phyloP scores from a whole-genome alignment of 2,888 invertebrate genomes.

The Dolomedes plantarius region DNA sequence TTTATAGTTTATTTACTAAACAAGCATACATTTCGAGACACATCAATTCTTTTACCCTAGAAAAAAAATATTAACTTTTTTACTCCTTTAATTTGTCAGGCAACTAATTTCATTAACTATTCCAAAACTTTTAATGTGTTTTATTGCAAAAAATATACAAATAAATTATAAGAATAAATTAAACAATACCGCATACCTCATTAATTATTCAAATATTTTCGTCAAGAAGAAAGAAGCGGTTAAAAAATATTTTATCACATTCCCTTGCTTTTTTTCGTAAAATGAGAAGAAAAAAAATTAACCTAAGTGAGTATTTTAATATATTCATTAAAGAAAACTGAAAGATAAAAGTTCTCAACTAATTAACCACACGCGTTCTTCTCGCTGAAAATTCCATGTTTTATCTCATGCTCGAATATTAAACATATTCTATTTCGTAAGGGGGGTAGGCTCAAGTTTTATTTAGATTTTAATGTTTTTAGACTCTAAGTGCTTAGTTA shows the following conservation, averaged over 20 bases:
- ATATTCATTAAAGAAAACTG: neutral
- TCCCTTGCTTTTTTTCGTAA: neutral
- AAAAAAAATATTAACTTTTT: neutral
- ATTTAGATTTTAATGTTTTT: too few relatives aligned
- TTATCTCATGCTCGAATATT: neutral
- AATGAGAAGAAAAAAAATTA: neutral
- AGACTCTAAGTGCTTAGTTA: too few relatives aligned
- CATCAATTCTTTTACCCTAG: neutral
- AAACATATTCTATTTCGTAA: too few relatives aligned
- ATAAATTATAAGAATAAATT: neutral
- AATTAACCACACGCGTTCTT: neutral
- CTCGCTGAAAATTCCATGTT: neutral
- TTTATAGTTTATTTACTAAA: neutral
- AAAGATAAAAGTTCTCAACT: neutral
- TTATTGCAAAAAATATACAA: neutral
- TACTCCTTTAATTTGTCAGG: neutral
- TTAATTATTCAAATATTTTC: constrained; percentile 6
- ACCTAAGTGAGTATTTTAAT: neutral
- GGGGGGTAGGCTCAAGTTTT: too few relatives aligned
- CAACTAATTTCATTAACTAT: neutral
- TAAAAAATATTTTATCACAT: neutral
- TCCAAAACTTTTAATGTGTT: constrained; percentile 12
- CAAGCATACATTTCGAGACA: neutral
- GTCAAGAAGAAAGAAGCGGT: neutral
- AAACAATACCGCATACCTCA: neutral